Evolutionary conservation across 2,113 vertebrate genomes (phyloP), one percentile per base, ranked within the genome.

Genomic region (Lota lota): DNA sequence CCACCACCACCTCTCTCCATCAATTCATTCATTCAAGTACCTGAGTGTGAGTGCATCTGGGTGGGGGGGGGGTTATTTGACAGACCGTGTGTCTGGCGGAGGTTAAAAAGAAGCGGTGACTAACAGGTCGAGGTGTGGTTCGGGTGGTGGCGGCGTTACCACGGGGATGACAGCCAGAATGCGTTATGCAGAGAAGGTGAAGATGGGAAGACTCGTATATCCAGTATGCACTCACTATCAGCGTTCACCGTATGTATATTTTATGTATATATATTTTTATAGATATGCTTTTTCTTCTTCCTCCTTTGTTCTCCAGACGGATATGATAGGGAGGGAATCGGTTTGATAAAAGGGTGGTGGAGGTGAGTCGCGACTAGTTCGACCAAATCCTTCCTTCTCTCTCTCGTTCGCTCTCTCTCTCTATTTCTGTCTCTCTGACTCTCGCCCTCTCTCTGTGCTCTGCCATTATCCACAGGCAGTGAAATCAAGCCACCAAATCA

Each of bases 401-500:
- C 77, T 85, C 72, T 74, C 74, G 51, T 15, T 54, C 53, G 6
- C 56, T 64, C 50, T 61, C 40, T 54, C 22, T 66, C 40, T 66
- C 21, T 51, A 21, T 60, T 19, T 60, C 28, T 61, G 19, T 65
- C 15, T 24, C 56, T 20, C 56, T 58, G 7, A 59, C 47, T 59
- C 22, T 36, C 22, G 61, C 56, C 18, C 56, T 8, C 56, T 17
- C 22, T 24, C 60, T 61, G 14, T 17, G 11, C 22, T 20, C 17
- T 78, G 86, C 86, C 83, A 87, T 89, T 87, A 87, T 88, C 82
- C 87, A 81, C 79, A 78, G 83, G 87, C 89, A 88, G 85, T 83
- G 71, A 88, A 89, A 90, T 90, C 86, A 86, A 83, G 86, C 79
- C 87, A 89, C 89, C 76, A 87, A 91, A 90, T 90, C 88, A 91